Evolutionary conservation across 2,888 invertebrate species (phyloP), one percentile per base, ranked within the genome.

Genomic region (Lasioglossum vierecki): DNA sequence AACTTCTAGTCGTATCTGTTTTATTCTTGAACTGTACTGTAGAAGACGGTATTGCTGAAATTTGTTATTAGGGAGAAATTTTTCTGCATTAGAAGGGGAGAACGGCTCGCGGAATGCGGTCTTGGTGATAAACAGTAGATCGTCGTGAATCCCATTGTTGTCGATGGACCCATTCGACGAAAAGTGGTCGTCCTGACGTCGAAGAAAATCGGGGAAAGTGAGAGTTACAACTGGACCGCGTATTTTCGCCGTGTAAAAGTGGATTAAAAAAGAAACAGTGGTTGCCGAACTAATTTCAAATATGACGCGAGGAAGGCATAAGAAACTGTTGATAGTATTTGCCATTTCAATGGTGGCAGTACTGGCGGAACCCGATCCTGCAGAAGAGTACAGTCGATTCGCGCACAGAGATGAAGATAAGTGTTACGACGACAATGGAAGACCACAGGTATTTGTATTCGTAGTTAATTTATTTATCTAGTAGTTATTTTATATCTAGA

Each of bases 391-490:
- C 70, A 89, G 84, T 49, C 75, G 89, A 66, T 73, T 85, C 8
- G 89, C 91, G 9, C 92, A 92, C 46, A 91, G 93, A 2, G 94
- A 93, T 35, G 94, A 95, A 85, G 94, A 93, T 77, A 94, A 93
- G 82, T 95, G 95, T 84, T 95, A 95, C 85, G 94, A 95, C 79
- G 91, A 91, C 26, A 88, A 72, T 4, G 94, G 94, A 84, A 91
- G 86, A 49, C 91, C 95, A 6, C 94, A 94, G 94, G 95, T 95
- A 82, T 82, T 92, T 81, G 15, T 46, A 18, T 2, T 22, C 6
- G 70, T 26, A 57, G 18, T n/a, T 73, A 68, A 66, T 39, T 26
- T 15, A 41, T 73, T 30, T 8, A 30, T 13, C 22, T 26, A 26
- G 5, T 22, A 13, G 22, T 63, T 30, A 63, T 6, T 15, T 26